Conservation (phyloP, 2,888 invertebrate genomes). For the Chromoteleia sp. region DNA sequence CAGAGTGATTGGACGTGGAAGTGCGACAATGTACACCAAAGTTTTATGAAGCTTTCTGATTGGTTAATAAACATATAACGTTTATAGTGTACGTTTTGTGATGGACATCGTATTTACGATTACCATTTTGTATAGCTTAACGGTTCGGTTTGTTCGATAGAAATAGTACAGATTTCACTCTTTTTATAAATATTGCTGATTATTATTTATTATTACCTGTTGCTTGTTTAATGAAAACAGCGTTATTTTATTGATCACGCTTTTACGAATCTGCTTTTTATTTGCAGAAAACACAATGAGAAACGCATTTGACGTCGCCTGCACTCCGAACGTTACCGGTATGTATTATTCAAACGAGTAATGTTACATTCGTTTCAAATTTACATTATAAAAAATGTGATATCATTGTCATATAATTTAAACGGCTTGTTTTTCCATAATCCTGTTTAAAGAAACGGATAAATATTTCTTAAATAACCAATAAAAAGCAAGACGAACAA, state of each 20-base stretch:
- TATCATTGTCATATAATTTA: neutral
- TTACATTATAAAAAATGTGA: neutral
- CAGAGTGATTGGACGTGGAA: conserved; percentile 1
- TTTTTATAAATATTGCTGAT: too few species aligned
- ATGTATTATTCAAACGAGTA: neutral
- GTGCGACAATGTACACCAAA: conserved; percentile 2
- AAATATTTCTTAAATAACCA: too few species aligned
- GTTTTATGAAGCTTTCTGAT: conserved; percentile 15
- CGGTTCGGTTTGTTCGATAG: too few species aligned
- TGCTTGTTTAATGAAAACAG: too few species aligned
- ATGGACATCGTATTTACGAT: conserved; percentile 12
- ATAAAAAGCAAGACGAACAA: too few species aligned
- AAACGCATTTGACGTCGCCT: neutral
- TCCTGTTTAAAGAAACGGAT: too few species aligned
- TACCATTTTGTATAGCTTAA: neutral
- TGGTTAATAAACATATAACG: conserved; percentile 7
- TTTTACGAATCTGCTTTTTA: too few species aligned
- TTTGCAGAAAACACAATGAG: neutral
- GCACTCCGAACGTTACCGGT: neutral
- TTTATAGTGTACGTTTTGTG: neutral
- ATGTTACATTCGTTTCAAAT: neutral
- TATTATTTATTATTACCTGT: too few species aligned
- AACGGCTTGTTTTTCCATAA: too few species aligned
- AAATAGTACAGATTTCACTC: too few species aligned
- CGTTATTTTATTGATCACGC: too few species aligned